Percentiles rank a stretch among this genome's conserved stretches.
Conservation (phyloP, 2,888 invertebrate genomes). For the Stenchaetothrips biformis region DNA sequence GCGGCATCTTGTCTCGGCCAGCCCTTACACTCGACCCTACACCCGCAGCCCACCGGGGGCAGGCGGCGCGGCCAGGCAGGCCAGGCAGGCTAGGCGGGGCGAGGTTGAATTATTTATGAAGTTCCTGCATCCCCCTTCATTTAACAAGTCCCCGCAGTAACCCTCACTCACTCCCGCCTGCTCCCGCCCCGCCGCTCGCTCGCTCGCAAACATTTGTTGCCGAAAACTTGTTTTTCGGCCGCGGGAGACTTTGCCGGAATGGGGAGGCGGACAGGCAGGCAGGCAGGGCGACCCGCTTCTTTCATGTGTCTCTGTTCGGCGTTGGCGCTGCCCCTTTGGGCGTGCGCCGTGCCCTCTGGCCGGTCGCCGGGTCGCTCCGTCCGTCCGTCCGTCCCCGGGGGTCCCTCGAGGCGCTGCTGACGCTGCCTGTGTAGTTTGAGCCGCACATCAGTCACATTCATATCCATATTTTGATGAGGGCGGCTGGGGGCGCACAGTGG, state of each 20-base stretch:
- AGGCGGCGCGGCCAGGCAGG: neutral
- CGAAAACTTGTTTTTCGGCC: neutral
- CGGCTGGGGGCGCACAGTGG: neutral
- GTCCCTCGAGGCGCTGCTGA: too few species aligned
- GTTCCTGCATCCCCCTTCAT: conserved; percentile 23
- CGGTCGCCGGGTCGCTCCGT: neutral
- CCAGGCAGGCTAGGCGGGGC: neutral
- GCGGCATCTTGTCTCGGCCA: too few species aligned
- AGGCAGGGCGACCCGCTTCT: neutral
- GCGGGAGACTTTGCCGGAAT: neutral
- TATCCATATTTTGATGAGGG: conserved; percentile 24
- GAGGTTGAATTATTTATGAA: conserved; percentile 17
- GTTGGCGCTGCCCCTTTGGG: too few species aligned
- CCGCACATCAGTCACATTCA: neutral
- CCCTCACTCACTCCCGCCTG: neutral
- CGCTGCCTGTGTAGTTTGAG: too few species aligned
- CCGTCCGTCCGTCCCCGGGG: neutral
- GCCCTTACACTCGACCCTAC: neutral
- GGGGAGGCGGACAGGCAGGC: neutral
- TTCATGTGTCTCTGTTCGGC: neutral
- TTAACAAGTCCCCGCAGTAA: neutral
- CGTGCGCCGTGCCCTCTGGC: too few species aligned
- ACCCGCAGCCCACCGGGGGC: neutral
- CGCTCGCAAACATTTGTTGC: neutral
- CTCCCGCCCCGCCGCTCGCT: neutral